A percentile compares a stretch with the other conserved stretches of the same genome.
Conservation (phyloP, 2,888 invertebrate species). For the Agapostemon virescens region DNA sequence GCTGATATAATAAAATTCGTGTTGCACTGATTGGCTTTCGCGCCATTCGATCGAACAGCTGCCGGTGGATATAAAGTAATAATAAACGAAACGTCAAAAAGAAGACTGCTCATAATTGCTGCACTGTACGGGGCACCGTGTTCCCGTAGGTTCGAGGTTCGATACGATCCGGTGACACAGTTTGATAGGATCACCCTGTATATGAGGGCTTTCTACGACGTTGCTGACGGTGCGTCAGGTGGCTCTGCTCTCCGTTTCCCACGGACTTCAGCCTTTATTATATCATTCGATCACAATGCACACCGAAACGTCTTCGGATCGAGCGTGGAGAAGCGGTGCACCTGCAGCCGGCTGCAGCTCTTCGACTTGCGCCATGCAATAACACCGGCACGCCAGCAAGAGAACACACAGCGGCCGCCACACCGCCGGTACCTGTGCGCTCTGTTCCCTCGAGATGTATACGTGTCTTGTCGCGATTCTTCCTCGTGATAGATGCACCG, state of each 20-base stretch:
- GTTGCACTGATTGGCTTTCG: neutral
- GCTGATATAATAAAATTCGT: no score
- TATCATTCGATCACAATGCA: constrained; percentile 79
- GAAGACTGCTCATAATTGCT: neutral
- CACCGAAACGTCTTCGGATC: constrained; percentile 73
- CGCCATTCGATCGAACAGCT: neutral
- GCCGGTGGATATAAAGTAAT: neutral
- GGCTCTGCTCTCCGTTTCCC: constrained; percentile 77
- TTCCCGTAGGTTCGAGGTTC: neutral
- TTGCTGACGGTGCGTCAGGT: constrained; percentile 76
- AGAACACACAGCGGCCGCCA: constrained; percentile 44
- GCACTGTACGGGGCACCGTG: neutral
- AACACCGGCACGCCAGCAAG: constrained; percentile 43
- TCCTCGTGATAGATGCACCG: constrained; percentile 60
- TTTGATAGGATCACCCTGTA: constrained; percentile 17
- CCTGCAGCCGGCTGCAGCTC: constrained; percentile 76
- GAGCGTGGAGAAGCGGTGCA: constrained; percentile 69
- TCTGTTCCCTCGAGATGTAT: constrained; percentile 48
- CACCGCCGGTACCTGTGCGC: constrained; percentile 21
- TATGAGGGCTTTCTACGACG: constrained; percentile 45
- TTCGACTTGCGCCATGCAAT: constrained; percentile 67
- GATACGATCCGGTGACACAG: constrained; percentile 5
- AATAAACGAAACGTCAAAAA: neutral
- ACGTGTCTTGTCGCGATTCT: constrained; percentile 62
- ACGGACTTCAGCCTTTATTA: constrained; percentile 78